Conservation (phyloP, 2,113 vertebrate genomes). For the Phalacrocorax aristotelis region DNA sequence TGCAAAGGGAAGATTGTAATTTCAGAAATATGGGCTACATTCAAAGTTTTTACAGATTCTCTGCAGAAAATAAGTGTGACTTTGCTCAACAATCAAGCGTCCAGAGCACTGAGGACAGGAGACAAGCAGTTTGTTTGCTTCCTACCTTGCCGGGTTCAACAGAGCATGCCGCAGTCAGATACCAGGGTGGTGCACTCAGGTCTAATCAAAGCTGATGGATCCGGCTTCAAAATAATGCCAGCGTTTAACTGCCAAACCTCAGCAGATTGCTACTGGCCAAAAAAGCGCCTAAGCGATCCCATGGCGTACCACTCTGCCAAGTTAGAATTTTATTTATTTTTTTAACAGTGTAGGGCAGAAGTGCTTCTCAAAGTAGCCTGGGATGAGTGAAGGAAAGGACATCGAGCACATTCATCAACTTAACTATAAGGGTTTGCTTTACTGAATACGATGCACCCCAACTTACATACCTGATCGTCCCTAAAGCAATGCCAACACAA, state of each 20-base stretch:
- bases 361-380: neutral
- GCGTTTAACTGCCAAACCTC: neutral
- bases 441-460: fast-evolving
- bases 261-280: neutral
- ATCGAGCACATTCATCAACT: neutral
- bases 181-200: neutral
- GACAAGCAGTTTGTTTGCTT: neutral
- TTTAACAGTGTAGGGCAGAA: neutral
- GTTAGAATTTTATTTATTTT: neutral
- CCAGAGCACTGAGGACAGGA: neutral
- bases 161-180: neutral
- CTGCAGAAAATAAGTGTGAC: neutral
- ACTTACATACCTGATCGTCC: fast-evolving
- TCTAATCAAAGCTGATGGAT: neutral
- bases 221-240: neutral
- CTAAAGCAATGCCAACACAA: fast-evolving
- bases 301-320: neutral
- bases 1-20: fast-evolving
- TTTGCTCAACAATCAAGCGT: neutral
- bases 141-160: neutral
- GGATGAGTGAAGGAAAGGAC: neutral
- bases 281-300: neutral
- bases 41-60: neutral
- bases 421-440: neutral
- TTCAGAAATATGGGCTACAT: neutral